These are phyloP conservation scores for Ormia ochracea DNA, from an alignment of 2,888 invertebrate genomes.

Conservation along the genomic window DNA sequence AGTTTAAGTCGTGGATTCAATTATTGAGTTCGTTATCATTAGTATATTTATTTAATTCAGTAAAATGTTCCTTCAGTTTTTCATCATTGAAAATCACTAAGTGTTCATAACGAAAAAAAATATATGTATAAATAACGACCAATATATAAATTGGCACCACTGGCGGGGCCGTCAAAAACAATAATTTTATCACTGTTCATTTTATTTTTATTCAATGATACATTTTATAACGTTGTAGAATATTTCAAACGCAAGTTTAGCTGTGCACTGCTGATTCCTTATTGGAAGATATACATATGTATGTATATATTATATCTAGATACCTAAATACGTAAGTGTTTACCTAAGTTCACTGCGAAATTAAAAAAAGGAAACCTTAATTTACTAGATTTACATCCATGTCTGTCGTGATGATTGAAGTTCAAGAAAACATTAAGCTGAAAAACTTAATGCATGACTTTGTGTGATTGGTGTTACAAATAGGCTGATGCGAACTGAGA, in stretches of 20 bases:
- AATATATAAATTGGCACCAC: background rate
- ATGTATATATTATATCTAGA: slow-evolving; percentile 8
- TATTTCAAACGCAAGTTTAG: background rate
- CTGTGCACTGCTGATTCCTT: slow-evolving; percentile 5
- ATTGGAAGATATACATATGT: background rate
- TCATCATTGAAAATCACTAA: too few relatives aligned
- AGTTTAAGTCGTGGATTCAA: too few relatives aligned
- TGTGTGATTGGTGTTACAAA: background rate
- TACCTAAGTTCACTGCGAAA: background rate
- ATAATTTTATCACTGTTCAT: background rate
- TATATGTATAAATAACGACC: too few relatives aligned
- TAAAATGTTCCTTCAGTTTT: too few relatives aligned
- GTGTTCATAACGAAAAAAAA: too few relatives aligned
- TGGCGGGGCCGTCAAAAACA: slow-evolving; percentile 35
- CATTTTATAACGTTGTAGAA: slow-evolving; percentile 15
- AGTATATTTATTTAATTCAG: too few relatives aligned
- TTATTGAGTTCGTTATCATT: too few relatives aligned
- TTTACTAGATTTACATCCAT: slow-evolving; percentile 13
- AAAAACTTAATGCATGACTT: background rate
- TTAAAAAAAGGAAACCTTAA: background rate
- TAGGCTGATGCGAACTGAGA: slow-evolving; percentile 21
- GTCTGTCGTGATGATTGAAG: background rate
- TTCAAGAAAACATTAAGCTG: background rate
- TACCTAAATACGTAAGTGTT: slow-evolving; percentile 2
- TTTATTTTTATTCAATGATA: slow-evolving; percentile 7